These are phyloP conservation scores for Etia nguti DNA, from an alignment of 2,113 vertebrate species.

Conservation along the genomic window DNA sequence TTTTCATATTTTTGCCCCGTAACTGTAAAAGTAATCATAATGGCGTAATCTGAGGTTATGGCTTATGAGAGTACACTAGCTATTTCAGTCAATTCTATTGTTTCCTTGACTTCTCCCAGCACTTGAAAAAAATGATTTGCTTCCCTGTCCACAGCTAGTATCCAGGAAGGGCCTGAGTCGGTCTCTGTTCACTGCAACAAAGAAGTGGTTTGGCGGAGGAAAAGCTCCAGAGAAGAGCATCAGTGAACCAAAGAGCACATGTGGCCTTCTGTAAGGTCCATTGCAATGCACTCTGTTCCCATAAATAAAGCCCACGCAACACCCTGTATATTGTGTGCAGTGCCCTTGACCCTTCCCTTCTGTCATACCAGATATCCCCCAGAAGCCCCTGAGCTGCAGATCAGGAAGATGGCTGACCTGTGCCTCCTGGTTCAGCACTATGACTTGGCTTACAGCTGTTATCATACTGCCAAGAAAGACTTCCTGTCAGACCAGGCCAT, in stretches of 20 bases:
- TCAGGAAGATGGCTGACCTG: constrained; percentile 97
- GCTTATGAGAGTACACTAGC: not conserved
- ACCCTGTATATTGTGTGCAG: not conserved
- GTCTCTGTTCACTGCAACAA: constrained; percentile 93
- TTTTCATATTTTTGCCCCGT: not conserved
- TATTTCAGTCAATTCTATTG: not conserved
- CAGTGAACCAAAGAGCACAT: constrained; percentile 90
- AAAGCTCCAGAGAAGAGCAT: constrained; percentile 95
- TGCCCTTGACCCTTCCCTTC: not conserved
- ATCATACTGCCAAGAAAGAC: constrained; percentile 98
- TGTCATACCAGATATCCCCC: constrained; percentile 83
- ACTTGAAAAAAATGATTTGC: not conserved
- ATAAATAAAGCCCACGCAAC: not conserved
- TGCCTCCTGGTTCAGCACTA: constrained; percentile 99
- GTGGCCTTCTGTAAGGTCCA: constrained; percentile 88
- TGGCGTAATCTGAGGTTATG: not conserved
- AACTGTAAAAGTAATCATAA: not conserved
- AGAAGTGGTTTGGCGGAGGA: constrained; percentile 96
- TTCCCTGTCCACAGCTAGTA: constrained; percentile 77
- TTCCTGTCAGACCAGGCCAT: constrained; percentile 98
- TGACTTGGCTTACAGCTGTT: constrained; percentile 95
- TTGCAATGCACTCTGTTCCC: not conserved
- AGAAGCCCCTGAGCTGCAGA: constrained; percentile 97
- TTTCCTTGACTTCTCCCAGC: not conserved
- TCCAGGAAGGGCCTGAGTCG: constrained; percentile 96